These are phyloP conservation scores for Notodonta dromedarius DNA, from an alignment of 2,888 invertebrate species.

Conservation along the genomic window DNA sequence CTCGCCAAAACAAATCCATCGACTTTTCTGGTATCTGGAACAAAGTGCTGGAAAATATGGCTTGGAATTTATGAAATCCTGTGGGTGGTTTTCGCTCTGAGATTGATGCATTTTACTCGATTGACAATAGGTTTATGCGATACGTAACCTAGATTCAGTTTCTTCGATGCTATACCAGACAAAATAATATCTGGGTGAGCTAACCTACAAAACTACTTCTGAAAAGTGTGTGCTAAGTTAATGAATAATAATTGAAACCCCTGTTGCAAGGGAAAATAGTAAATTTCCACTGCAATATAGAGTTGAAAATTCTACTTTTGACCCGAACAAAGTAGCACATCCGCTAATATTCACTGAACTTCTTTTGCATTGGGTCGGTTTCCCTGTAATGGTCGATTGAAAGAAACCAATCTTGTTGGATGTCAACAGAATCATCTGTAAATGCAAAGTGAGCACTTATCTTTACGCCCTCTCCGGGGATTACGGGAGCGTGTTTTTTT, in stretches of 20 bases:
- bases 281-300: no score
- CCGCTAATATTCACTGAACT: no score
- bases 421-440: conserved; percentile 1
- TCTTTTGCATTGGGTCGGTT: no score
- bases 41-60: neutral
- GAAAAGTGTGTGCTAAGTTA: no score
- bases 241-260: no score
- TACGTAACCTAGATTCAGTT: neutral
- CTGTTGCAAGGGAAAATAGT: no score
- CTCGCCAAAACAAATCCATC: neutral
- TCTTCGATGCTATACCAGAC: no score
- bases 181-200: no score
- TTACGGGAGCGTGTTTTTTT: conserved; percentile 7
- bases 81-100: neutral
- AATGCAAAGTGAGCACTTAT: conserved; percentile 8
- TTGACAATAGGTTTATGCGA: neutral
- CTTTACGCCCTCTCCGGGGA: neutral
- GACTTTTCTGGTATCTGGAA: neutral
- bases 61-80: neutral
- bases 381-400: neutral
- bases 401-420: neutral
- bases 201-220: no score
- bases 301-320: no score
- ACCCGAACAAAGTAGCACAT: no score
- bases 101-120: neutral